A percentile compares a stretch with the other conserved stretches of the same genome.
These are phyloP conservation scores for Erynnis tages DNA, from an alignment of 2,888 invertebrate genomes.

Conservation along the genomic window DNA sequence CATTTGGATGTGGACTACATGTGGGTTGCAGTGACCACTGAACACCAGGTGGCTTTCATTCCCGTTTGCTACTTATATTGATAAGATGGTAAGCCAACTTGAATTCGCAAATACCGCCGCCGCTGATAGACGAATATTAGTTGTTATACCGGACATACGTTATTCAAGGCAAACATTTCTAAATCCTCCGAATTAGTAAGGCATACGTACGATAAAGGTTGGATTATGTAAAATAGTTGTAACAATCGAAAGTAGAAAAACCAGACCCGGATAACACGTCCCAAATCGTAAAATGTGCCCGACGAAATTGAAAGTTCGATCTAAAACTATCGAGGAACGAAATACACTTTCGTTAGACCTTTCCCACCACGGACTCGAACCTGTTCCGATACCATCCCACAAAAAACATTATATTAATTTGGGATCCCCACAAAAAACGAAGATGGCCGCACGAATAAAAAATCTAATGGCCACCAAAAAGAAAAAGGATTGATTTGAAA, in stretches of 20 bases:
- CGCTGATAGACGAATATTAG: no score
- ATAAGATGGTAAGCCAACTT: no score
- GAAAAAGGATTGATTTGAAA: conserved; percentile 67
- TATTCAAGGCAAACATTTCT: no score
- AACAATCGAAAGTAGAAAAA: conserved; percentile 19
- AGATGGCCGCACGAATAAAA: conserved; percentile 68
- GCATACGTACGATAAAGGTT: background rate
- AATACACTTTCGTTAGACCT: conserved; percentile 76
- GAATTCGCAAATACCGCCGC: no score
- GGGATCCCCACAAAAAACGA: conserved; percentile 78
- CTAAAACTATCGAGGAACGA: conserved; percentile 50
- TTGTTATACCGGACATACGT: no score
- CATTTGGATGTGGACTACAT: no score
- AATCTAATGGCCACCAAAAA: conserved; percentile 76
- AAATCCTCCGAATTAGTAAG: no score
- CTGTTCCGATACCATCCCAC: conserved; percentile 62
- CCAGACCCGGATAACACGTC: conserved; percentile 8
- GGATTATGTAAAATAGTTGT: background rate
- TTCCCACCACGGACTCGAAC: conserved; percentile 66
- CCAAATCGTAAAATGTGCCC: conserved; percentile 23
- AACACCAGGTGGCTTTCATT: no score
- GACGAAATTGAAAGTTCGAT: conserved; percentile 69
- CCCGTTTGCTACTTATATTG: no score
- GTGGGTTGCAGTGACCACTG: no score
- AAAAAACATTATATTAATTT: conserved; percentile 79